phyloP scores from a whole-genome alignment of 2,888 invertebrate genomes.

The Aporophyla lueneburgensis region DNA sequence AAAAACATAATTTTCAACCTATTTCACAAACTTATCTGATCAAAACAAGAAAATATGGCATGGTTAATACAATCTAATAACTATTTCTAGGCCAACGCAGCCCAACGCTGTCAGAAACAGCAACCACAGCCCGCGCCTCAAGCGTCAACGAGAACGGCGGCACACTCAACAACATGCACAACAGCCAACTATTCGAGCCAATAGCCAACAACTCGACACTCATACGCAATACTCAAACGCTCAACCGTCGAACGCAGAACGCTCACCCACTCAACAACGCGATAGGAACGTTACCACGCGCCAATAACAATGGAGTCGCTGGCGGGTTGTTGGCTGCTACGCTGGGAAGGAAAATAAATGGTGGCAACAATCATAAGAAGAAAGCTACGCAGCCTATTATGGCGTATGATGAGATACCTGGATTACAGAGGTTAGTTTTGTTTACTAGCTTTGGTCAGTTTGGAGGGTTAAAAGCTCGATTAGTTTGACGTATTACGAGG shows the following conservation, averaged over 20 bases:
- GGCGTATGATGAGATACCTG: slow-evolving; percentile 92
- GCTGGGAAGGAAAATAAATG: slow-evolving; percentile 89
- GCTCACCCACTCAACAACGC: slow-evolving; percentile 86
- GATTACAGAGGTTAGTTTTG: slow-evolving; percentile 83
- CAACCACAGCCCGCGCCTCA: slow-evolving; percentile 95
- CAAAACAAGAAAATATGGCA: not conserved
- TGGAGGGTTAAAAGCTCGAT: not conserved
- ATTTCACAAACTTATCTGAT: not conserved
- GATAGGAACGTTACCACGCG: slow-evolving; percentile 86
- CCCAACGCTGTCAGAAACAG: slow-evolving; percentile 95
- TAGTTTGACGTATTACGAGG: not conserved
- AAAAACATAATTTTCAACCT: not conserved
- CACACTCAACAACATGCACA: slow-evolving; percentile 80
- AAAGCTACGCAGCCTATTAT: slow-evolving; percentile 88
- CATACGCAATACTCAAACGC: slow-evolving; percentile 85
- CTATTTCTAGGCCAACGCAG: slow-evolving; percentile 92
- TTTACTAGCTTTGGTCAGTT: not conserved
- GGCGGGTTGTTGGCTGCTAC: slow-evolving; percentile 84
- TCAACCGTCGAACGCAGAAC: slow-evolving; percentile 82
- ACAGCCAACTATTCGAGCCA: slow-evolving; percentile 76
- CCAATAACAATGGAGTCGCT: slow-evolving; percentile 81
- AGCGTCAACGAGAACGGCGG: slow-evolving; percentile 90
- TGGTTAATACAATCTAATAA: not conserved
- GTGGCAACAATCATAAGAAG: slow-evolving; percentile 88
- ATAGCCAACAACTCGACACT: slow-evolving; percentile 79